Percentiles rank a stretch among this genome's conserved stretches.
Evolutionary conservation across 2,797 vertebrate species (phyloP).

Genomic region (Anguilla pacifica): DNA sequence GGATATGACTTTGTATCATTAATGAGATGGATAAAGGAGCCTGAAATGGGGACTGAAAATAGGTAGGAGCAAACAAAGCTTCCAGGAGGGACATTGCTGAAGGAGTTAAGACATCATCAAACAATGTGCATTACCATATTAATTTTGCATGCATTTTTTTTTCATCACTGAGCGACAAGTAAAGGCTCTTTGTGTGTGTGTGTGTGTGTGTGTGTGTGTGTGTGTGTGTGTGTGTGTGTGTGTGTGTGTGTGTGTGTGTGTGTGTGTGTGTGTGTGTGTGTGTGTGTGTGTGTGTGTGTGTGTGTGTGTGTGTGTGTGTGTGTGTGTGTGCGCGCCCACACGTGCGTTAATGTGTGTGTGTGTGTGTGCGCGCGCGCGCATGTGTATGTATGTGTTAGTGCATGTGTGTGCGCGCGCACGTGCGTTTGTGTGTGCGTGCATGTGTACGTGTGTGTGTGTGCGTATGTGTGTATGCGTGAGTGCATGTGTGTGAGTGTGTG

Average conservation of each 20-base stretch:
- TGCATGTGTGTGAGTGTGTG: not conserved
- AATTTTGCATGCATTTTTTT: slow-evolving; percentile 64
- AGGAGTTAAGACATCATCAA: slow-evolving; percentile 32
- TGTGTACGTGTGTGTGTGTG: too few relatives aligned
- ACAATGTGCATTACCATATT: slow-evolving; percentile 49
- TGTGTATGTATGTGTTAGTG: not conserved
- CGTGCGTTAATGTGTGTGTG: too few relatives aligned
- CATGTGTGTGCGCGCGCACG: not conserved
- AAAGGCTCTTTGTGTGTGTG: not conserved
- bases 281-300: too few relatives aligned
- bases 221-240: too few relatives aligned
- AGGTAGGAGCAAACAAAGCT: slow-evolving; percentile 36
- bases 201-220: not conserved
- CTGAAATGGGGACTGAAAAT: slow-evolving; percentile 40
- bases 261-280: too few relatives aligned
- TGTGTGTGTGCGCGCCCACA: too few relatives aligned
- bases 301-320: too few relatives aligned
- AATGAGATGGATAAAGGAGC: slow-evolving; percentile 48
- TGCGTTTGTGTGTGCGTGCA: not conserved
- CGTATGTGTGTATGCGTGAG: too few relatives aligned
- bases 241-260: too few relatives aligned
- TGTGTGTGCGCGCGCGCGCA: rapidly evolving
- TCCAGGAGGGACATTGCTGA: slow-evolving; percentile 25
- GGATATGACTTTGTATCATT: slow-evolving; percentile 48
- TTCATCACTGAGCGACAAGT: not conserved